Percentiles rank a stretch among this genome's conserved stretches.
Evolutionary conservation across 2,888 invertebrate genomes (phyloP).

Genomic region (Hydraecia micacea): DNA sequence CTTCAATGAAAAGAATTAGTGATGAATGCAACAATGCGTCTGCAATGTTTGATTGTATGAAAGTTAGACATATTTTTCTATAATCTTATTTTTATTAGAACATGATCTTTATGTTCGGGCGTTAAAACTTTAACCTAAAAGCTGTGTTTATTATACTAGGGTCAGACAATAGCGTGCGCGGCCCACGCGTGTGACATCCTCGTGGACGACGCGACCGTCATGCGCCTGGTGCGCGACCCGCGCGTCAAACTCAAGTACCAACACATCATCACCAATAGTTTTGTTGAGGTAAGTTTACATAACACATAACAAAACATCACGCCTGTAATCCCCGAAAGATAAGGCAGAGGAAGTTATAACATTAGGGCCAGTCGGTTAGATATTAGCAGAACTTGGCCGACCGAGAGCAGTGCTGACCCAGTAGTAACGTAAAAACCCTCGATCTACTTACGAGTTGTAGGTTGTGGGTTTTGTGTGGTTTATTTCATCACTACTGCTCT

Average conservation of each 20-base stretch:
- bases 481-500: too few relatives aligned
- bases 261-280: slow-evolving; percentile 99
- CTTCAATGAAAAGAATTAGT: not conserved
- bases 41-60: not conserved
- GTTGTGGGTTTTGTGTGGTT: too few relatives aligned
- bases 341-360: not conserved
- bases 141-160: slow-evolving; percentile 76
- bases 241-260: slow-evolving; percentile 98
- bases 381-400: not conserved
- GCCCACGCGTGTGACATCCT: slow-evolving; percentile 99
- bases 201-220: slow-evolving; percentile 99
- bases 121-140: not conserved
- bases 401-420: not conserved
- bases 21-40: not conserved
- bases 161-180: slow-evolving; percentile 98
- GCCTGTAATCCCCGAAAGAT: not conserved
- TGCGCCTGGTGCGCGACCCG: slow-evolving; percentile 96
- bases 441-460: too few relatives aligned
- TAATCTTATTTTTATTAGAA: not conserved
- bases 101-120: not conserved
- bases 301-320: not conserved
- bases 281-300: slow-evolving; percentile 95
- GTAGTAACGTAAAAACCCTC: too few relatives aligned
- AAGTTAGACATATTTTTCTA: not conserved
- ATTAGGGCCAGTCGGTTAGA: too few relatives aligned